Evolutionary conservation across 35 echinoderm and acorn worm species (phyloP), one percentile per base, ranked within the genome.

Genomic region (Acanthaster planci): DNA sequence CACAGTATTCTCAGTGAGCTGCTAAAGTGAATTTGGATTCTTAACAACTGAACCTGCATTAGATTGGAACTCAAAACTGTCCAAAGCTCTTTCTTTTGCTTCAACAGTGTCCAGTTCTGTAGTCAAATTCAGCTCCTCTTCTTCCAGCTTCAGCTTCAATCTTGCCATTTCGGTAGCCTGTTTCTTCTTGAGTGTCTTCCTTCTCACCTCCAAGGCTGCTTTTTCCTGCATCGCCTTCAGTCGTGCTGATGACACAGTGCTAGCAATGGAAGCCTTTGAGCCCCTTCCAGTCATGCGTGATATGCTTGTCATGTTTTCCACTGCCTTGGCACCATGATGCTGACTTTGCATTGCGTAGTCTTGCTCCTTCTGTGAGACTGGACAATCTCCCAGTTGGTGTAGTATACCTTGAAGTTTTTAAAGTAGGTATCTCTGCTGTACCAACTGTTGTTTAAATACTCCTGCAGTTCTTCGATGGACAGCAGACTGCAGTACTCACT

Each of bases 331-430:
- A 35, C 17, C 14, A 77, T 35, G 29, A 16, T 31, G 38, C 38
- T 77, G 5, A 29, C 75, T 77, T 77, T 77, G 29, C 14, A 19
- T 31, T 9, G 16, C 55, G 1, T 57, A n/a, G n/a, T n/a, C 55
- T 16, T 57, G 9, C 55, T 57, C 55, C 54, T 18, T 15, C 23
- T 57, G 54, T 39, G 75, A 35, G 4, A n/a, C n/a, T 27, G 75
- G 27, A 31, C 75, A 26, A 16, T 31, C 18, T 77, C 75, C 75
- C 75, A 77, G 75, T 77, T 12, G 75, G 75, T 15, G 37, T 77
- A 77, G 29, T 77, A 77, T 35, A 77, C 75, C 1, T 35, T 77
- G 34, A 77, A 77, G 75, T 77, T 77, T 31, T 77, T 77, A 12
- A 77, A 31, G 75, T 35, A 77, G 35, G 75, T 77, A 39, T 77